A percentile compares a stretch with the other conserved stretches of the same genome.
Evolutionary conservation across 2,797 vertebrate species (phyloP).

Genomic region (Onychomys leucogaster): DNA sequence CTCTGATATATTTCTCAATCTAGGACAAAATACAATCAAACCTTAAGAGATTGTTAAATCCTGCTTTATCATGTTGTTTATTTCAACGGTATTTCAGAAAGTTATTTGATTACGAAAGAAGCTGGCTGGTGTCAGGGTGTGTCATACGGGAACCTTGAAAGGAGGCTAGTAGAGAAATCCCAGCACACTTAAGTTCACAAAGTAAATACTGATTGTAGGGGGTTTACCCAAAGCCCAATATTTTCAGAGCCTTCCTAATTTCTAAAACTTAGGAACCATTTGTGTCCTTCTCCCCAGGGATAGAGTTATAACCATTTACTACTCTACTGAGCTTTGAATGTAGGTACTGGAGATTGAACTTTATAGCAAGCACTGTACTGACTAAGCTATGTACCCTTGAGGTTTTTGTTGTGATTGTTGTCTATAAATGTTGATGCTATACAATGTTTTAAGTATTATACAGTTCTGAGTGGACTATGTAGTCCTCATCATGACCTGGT

Average conservation of each 20-base stretch:
- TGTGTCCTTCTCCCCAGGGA: not conserved
- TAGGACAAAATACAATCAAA: not conserved
- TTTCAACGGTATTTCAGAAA: conserved; percentile 35
- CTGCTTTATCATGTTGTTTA: not conserved
- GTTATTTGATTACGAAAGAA: not conserved
- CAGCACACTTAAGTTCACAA: not conserved
- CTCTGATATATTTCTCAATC: not conserved
- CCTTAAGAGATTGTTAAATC: not conserved
- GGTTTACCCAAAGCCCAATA: not conserved
- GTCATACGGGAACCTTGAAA: not conserved
- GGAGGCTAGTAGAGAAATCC: not conserved
- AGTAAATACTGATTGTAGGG: not conserved
- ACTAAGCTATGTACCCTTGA: not conserved
- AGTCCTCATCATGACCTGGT: not conserved
- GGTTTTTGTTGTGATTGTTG: not conserved
- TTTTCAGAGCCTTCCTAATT: not conserved
- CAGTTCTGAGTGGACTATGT: not conserved
- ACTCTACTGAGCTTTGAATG: not conserved
- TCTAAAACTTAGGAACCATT: not conserved
- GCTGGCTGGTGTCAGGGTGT: not conserved
- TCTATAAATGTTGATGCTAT: not conserved
- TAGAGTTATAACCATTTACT: too few species aligned
- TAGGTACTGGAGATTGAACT: not conserved
- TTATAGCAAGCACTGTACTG: not conserved
- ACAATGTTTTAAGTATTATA: not conserved